Conservation (phyloP, 2,113 vertebrate genomes). For the Tylochromis polylepis region DNA sequence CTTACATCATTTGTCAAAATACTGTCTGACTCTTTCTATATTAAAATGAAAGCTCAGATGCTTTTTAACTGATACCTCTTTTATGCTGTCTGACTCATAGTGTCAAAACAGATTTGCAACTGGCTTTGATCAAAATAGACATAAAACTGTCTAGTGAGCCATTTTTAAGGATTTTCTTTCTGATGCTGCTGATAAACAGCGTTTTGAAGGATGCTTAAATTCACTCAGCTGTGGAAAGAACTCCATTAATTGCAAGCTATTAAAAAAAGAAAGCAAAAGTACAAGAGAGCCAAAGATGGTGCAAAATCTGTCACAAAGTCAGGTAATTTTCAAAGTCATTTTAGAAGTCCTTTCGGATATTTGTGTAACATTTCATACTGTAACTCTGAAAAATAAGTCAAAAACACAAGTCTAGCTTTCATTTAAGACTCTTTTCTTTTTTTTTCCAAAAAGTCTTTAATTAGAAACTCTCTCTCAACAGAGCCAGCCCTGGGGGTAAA, state of each 20-base stretch:
- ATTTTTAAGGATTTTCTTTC: neutral
- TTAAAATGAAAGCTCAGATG: neutral
- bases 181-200: neutral
- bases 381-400: neutral
- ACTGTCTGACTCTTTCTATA: neutral
- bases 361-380: neutral
- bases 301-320: neutral
- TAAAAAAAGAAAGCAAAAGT: neutral
- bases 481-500: neutral
- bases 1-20: neutral
- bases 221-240: neutral
- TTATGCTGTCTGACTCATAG: neutral
- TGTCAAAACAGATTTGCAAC: neutral
- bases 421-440: neutral
- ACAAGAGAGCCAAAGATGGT: neutral
- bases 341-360: neutral
- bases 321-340: neutral
- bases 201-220: neutral
- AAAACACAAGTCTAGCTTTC: neutral
- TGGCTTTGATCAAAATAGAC: constrained; percentile 17
- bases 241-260: neutral
- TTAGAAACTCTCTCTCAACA: constrained; percentile 1
- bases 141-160: neutral
- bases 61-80: neutral
- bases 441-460: constrained; percentile 18